Conservation (phyloP, 2,888 invertebrate species). For the Sturmia bella region DNA sequence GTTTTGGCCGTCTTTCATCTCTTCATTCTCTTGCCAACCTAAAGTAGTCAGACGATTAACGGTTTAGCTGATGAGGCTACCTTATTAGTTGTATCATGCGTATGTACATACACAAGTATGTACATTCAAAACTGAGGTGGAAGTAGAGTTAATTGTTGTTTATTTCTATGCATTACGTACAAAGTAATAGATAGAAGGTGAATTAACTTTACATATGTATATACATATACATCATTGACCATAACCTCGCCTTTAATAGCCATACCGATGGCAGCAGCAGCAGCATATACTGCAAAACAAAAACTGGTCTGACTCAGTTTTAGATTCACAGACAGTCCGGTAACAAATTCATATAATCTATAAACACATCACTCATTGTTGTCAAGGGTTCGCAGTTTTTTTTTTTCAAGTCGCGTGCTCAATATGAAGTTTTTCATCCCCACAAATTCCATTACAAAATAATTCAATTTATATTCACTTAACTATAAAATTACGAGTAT, state of each 20-base stretch:
- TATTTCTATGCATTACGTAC: not conserved
- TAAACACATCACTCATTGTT: constrained; percentile 17
- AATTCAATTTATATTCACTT: no score
- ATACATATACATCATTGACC: constrained; percentile 49
- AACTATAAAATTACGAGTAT: no score
- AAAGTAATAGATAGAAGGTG: no score
- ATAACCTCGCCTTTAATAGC: constrained; percentile 45
- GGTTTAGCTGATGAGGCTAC: no score
- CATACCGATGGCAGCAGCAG: not conserved
- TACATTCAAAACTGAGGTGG: not conserved
- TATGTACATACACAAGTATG: no score
- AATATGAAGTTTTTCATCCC: not conserved
- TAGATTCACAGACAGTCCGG: constrained; percentile 18
- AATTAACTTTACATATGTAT: constrained; percentile 21
- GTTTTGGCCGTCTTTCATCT: no score
- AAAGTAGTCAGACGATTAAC: no score
- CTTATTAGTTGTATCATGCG: no score
- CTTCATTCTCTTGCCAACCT: no score
- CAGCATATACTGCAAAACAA: not conserved
- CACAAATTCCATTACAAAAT: no score
- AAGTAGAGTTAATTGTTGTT: constrained; percentile 6
- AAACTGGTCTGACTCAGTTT: constrained; percentile 2
- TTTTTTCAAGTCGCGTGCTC: no score
- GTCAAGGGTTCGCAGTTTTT: no score
- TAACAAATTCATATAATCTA: constrained; percentile 27